Percentiles rank a stretch among this genome's conserved stretches.
Evolutionary conservation across 1,140 invertebrate genomes (phyloP).

Genomic region (Zaprionus nigranus): DNA sequence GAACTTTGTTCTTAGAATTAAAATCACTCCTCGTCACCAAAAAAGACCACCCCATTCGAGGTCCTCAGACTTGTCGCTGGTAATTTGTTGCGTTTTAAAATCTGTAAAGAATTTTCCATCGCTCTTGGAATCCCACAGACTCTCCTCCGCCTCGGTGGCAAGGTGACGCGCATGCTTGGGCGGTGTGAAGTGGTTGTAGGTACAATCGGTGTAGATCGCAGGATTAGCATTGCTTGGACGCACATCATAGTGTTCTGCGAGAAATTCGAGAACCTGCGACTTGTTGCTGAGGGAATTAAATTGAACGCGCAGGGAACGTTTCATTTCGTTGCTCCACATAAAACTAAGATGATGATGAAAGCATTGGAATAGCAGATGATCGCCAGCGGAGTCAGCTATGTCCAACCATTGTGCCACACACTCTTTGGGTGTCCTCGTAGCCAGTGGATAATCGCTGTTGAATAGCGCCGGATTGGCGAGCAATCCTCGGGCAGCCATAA

Average conservation of each 20-base stretch:
- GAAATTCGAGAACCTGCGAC: constrained; percentile 89
- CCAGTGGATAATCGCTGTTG: constrained; percentile 88
- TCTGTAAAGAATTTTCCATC: constrained; percentile 78
- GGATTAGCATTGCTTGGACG: constrained; percentile 19
- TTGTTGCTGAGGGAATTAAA: constrained; percentile 92
- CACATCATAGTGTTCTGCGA: constrained; percentile 84
- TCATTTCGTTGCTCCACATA: constrained; percentile 94
- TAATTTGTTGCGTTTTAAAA: constrained; percentile 56
- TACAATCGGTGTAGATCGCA: constrained; percentile 58
- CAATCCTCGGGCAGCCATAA: constrained; percentile 95
- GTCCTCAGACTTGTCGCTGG: constrained; percentile 38
- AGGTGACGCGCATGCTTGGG: constrained; percentile 58
- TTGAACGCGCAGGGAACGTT: constrained; percentile 88
- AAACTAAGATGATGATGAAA: constrained; percentile 98
- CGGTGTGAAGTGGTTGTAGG: constrained; percentile 66
- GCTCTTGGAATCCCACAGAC: constrained; percentile 54
- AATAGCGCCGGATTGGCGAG: constrained; percentile 96
- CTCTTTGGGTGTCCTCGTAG: constrained; percentile 88
- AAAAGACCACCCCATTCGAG: constrained; percentile 60
- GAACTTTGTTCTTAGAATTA: constrained; percentile 5
- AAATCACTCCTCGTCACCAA: constrained; percentile 48
- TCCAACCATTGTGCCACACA: constrained; percentile 95
- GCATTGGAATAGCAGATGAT: constrained; percentile 89
- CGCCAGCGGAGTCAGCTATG: constrained; percentile 86
- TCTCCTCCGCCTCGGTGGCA: constrained; percentile 48